phyloP scores from a whole-genome alignment of 2,888 invertebrate genomes.

The Xylota segnis region DNA sequence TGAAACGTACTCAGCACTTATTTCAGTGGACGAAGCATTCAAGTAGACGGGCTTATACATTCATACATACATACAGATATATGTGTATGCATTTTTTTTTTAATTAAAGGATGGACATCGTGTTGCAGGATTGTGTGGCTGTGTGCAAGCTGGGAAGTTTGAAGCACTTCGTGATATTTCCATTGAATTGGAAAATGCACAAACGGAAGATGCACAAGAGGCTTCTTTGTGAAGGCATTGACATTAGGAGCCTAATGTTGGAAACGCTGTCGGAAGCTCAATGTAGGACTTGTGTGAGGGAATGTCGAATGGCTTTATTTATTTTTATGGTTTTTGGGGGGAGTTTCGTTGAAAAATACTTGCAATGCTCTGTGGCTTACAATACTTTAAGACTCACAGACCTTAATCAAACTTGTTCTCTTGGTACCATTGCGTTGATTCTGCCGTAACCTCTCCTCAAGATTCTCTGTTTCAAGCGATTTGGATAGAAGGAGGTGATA shows the following conservation, averaged over 20 bases:
- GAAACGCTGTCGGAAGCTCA: conserved; percentile 1
- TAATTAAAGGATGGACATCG: conserved; percentile 68
- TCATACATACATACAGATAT: too few relatives aligned
- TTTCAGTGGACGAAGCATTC: conserved; percentile 46
- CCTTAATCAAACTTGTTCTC: too few relatives aligned
- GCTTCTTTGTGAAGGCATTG: conserved; percentile 24
- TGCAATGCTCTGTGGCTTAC: too few relatives aligned
- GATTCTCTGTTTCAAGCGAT: too few relatives aligned
- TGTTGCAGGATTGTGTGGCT: conserved; percentile 1
- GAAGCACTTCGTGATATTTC: conserved; percentile 26
- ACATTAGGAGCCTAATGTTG: conserved; percentile 24
- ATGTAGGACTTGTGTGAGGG: background rate
- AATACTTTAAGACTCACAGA: too few relatives aligned
- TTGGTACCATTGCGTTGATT: too few relatives aligned
- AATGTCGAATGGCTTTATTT: background rate
- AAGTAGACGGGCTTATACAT: conserved; percentile 25
- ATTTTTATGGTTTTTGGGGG: too few relatives aligned
- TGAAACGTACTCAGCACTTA: conserved; percentile 40
- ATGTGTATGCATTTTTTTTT: conserved; percentile 49
- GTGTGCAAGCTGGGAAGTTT: conserved; percentile 14
- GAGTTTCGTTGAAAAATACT: too few relatives aligned
- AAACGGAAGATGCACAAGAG: conserved; percentile 13
- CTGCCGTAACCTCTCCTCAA: too few relatives aligned
- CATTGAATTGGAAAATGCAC: conserved; percentile 34
- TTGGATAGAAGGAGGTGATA: too few relatives aligned